A percentile compares a stretch with the other conserved stretches of the same genome.
Conservation (phyloP, 2,113 vertebrate species). For the Carettochelys insculpta region DNA sequence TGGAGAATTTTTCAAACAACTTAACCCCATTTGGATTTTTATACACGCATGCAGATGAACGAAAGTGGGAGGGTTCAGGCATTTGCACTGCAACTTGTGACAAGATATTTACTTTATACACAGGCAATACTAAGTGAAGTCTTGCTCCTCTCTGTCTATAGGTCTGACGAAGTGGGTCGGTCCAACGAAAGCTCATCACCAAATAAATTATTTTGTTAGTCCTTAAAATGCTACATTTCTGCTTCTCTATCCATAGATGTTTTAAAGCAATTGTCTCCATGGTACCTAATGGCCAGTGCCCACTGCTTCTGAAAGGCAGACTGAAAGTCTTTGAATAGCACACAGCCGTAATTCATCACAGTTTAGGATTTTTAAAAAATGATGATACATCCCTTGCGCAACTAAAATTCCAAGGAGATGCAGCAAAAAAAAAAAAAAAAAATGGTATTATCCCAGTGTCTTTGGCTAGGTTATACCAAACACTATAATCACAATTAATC, state of each 20-base stretch:
- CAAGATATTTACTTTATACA: neutral
- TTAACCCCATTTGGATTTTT: neutral
- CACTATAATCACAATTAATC: neutral
- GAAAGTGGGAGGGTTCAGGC: neutral
- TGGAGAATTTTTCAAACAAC: accelerated
- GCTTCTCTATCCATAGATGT: neutral
- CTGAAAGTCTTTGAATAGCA: neutral
- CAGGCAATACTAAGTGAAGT: neutral
- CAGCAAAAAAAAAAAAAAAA: neutral
- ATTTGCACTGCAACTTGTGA: neutral
- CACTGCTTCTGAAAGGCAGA: neutral
- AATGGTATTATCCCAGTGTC: neutral
- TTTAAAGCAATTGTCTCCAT: neutral
- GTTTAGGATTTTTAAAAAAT: no score
- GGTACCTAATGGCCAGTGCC: neutral
- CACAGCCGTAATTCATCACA: neutral
- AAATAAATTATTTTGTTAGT: no score
- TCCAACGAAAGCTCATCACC: no score
- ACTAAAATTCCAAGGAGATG: neutral
- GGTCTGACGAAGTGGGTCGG: no score
- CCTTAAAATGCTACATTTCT: no score
- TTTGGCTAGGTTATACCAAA: neutral
- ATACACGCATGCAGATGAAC: neutral
- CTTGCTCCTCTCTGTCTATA: neutral
- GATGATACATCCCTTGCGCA: no score